Evolutionary conservation across 1,140 invertebrate genomes (phyloP), one percentile per base, ranked within the genome.

Genomic region (Panulirus ornatus): DNA sequence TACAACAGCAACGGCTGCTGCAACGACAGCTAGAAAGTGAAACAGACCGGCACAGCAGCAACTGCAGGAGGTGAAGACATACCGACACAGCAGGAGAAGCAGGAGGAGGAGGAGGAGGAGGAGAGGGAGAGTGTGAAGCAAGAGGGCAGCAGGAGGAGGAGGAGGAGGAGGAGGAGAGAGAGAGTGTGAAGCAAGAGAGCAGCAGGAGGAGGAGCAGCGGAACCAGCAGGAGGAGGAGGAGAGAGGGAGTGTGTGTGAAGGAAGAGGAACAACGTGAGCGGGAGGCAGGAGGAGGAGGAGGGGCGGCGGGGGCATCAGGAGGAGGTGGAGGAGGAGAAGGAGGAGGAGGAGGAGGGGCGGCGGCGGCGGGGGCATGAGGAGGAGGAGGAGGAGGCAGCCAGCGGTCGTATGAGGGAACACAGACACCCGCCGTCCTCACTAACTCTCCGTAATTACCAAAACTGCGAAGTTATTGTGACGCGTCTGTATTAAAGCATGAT

Each of bases 371-470:
- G 40, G 84, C 71, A 30, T 16, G 79, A 27, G 58, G 42, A n/a
- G 1, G 40, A 76, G 73, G n/a, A 51, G 42, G 44, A 73, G 40
- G n/a, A 47, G 38, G 40, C n/a, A 70, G 66, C 36, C 22, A 63
- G 36, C 16, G 75, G 30, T 3, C 40, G 30, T 38, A 22, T 83
- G 87, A 89, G 44, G 81, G 79, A 71, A 83, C 87, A 73, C 87
- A 89, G 87, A 89, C 70, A 89, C 87, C 66, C 78, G 8, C 79
- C 78, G 71, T 73, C 66, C 79, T 36, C 88, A 83, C 79, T 89
- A 89, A 89, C 88, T 89, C 79, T 83, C 88, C 75, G 79, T 89
- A 89, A 89, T 89, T 89, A 89, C 88, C 88, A 89, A 89, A 89
- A 89, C 88, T 89, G 88, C 36, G 70, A 70, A 89, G 81, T 89